Base-by-base conservation (phyloP, 2,797 vertebrate species). In the Pogoniulus pusillus region DNA sequence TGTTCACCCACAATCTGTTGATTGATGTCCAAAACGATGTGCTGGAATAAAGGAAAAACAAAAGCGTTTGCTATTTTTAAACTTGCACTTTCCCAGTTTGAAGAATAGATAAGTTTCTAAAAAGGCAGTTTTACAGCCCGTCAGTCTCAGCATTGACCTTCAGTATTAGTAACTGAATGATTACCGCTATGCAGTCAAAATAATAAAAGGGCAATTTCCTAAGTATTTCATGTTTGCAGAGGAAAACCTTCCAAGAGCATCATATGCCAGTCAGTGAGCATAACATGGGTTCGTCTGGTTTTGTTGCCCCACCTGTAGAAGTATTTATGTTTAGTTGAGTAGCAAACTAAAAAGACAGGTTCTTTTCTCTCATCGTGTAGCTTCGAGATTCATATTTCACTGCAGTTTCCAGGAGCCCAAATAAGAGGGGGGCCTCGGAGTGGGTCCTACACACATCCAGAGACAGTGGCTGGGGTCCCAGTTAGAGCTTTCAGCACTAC, bases 91-190 rank as follows among this genome's bases (percentile, higher is more conserved):
- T 39, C 17, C 19, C 35, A 63, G 22, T 59, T 92, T 54, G 57
- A 34, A 90, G 62, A 79, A 86, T 2, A 65, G 54, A 65, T n/a
- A 82, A 81, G 77, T 89, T 91, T 93, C 55, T 92, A 41, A 85
- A 95, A 34, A 43, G 64, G 81, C 55, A 80, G 53, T 91, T 93
- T 94, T 93, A 89, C 75, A 87, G 78, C 87, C 90, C 94, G 90
- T 84, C 81, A 83, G 37, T 81, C 51, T 92, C 72, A 82, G 3
- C 51, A 27, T 8, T 91, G 85, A 80, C 78, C 87, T 91, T 77
- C 43, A 77, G 59, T 78, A 72, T 75, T 35, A 86, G 62, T 58
- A 82, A 88, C 59, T 77, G 63, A 91, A 63, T 85, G 94, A 41
- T 58, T 85, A 34, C 73, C 76, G 30, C 79, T 63, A 0, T 43